Conservation (phyloP, 2,113 vertebrate genomes). For the Thryonomys swinderianus region DNA sequence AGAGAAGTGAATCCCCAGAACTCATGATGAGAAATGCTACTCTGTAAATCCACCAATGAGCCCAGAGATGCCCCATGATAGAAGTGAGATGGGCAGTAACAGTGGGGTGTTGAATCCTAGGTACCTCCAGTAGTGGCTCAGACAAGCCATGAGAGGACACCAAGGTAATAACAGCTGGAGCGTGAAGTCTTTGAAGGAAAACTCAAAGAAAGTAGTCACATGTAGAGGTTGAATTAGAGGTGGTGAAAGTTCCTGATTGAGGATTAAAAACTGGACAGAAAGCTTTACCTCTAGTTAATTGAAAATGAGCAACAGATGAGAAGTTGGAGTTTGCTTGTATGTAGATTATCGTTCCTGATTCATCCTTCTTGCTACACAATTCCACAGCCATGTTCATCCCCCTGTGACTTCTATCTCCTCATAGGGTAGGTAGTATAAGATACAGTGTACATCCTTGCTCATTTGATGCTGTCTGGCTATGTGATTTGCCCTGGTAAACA, state of each 20-base stretch:
- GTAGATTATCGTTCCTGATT: neutral
- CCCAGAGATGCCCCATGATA: neutral
- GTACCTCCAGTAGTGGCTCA: neutral
- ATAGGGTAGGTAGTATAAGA: neutral
- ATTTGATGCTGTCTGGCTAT: neutral
- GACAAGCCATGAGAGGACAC: neutral
- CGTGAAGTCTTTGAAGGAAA: neutral
- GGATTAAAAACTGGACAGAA: neutral
- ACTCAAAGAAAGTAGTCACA: neutral
- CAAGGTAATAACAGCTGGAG: neutral
- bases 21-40: neutral
- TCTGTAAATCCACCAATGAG: neutral
- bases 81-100: fast-evolving
- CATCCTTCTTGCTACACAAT: neutral
- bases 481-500: neutral
- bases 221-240: neutral
- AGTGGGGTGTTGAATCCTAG: neutral
- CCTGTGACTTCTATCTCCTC: neutral
- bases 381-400: neutral
- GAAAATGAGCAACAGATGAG: neutral
- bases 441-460: neutral
- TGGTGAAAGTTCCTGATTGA: neutral
- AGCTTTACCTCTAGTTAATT: neutral
- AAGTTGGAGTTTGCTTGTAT: neutral
- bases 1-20: neutral